Evolutionary conservation across 2,797 vertebrate species (phyloP).

Genomic region (Eremophila alpestris): DNA sequence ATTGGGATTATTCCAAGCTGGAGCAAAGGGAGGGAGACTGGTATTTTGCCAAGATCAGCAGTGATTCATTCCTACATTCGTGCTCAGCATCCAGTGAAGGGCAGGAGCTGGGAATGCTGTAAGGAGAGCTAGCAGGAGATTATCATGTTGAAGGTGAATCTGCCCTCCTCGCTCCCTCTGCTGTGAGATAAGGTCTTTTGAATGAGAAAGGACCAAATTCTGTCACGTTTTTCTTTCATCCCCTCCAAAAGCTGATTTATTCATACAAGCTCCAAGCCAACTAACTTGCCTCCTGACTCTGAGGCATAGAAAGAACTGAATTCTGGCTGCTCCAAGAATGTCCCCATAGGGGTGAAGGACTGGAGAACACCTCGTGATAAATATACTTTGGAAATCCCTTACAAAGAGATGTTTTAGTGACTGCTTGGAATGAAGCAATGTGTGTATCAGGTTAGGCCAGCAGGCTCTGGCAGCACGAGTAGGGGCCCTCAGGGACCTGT

Average conservation of each 20-base stretch:
- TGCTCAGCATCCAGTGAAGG: conserved; percentile 68
- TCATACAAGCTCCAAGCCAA: neutral
- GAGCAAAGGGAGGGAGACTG: conserved; percentile 67
- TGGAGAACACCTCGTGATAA: conserved; percentile 26
- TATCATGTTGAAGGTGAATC: conserved; percentile 67
- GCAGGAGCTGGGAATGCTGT: conserved; percentile 65
- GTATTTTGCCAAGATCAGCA: conserved; percentile 70
- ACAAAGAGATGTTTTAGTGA: conserved; percentile 44
- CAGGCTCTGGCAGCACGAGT: neutral
- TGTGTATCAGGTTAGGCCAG: conserved; percentile 44
- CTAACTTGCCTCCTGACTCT: neutral
- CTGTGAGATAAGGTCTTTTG: conserved; percentile 53
- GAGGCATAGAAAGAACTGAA: neutral
- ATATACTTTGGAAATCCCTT: conserved; percentile 40
- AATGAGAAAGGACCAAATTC: conserved; percentile 37
- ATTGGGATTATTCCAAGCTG: conserved; percentile 68
- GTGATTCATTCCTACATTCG: conserved; percentile 70
- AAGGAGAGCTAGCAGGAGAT: conserved; percentile 64
- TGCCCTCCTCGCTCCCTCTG: conserved; percentile 46
- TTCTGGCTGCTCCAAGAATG: neutral
- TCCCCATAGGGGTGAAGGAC: neutral
- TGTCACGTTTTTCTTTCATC: conserved; percentile 17
- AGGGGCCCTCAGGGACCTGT: neutral
- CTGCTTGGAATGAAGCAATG: conserved; percentile 30
- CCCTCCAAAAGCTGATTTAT: conserved; percentile 4